Base-by-base conservation (phyloP, 2,797 vertebrate species). In the Tangara arthus region DNA sequence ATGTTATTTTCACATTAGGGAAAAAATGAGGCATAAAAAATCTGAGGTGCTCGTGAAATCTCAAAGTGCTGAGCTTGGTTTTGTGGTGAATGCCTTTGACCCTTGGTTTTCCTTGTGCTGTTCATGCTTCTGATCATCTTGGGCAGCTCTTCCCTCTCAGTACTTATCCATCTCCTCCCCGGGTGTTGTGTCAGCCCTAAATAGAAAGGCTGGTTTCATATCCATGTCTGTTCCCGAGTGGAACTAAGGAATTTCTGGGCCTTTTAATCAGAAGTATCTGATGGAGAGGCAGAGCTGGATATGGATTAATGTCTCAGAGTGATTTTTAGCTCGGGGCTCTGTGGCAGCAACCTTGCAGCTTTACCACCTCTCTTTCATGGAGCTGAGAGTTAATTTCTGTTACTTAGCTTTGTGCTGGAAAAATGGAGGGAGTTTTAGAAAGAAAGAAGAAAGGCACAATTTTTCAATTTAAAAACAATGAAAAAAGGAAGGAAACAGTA, bases 171-270 rank as follows among this genome's bases (percentile, higher is more conserved):
- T 49, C 63, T 87, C 68, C 30, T 65, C 77, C 53, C 53, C 71
- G 32, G 66, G 15, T 1, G 0, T 44, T 59, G 55, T 24, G 7
- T 68, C 79, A 85, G 79, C 79, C 47, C 34, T 81, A 35, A 83
- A 86, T 2, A 71, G 72, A 83, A 56, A 52, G 83, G 34, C 72
- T 86, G 65, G 28, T 86, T 86, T 77, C 64, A 21, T 59, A 77
- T 55, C 64, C 0, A 0, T 76, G 52, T 60, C 32, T 59, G 20
- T 52, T 86, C 53, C 69, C 0, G 0, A 22, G 34, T 12, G 46
- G 37, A 82, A 24, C 32, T 37, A 30, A 41, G 32, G 8, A 49
- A 60, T 24, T 46, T 90, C 70, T 37, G 49, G 0, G 1, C 46
- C 42, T 83, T 71, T 78, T 63, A 47, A 56, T 75, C 86, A 60